Evolutionary conservation across 2,888 invertebrate genomes (phyloP).

Genomic region (Rhagonycha lutea): DNA sequence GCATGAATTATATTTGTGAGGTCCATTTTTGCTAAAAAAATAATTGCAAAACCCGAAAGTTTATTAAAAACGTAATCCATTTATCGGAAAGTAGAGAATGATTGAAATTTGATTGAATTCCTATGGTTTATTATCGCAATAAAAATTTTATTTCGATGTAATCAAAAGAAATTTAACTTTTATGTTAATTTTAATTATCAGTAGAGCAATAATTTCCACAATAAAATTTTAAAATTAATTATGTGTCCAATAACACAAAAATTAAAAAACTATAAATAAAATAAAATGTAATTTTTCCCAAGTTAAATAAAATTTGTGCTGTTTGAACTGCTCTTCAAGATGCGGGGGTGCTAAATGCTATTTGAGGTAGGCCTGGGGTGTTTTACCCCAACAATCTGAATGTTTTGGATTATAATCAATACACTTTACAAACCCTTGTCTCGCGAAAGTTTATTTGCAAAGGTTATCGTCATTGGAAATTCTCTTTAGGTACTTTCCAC

Average conservation of each 20-base stretch:
- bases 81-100: background rate
- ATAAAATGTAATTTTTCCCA: background rate
- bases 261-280: background rate
- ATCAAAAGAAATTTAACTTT: background rate
- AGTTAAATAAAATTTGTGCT: background rate
- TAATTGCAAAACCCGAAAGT: background rate
- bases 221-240: background rate
- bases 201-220: background rate
- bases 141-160: background rate
- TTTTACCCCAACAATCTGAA: conserved; percentile 8
- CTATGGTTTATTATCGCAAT: background rate
- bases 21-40: background rate
- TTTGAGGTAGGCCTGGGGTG: conserved; percentile 13
- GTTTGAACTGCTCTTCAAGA: background rate
- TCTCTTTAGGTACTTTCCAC: background rate
- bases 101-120: background rate
- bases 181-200: background rate
- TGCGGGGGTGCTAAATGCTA: conserved; percentile 2
- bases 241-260: background rate
- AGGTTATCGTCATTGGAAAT: background rate
- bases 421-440: background rate
- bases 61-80: background rate
- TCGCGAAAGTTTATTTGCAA: background rate
- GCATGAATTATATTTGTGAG: background rate
- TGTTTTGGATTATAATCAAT: conserved; percentile 7